Evolutionary conservation across 2,888 invertebrate species (phyloP).

Genomic region (Heliconius charithonia): DNA sequence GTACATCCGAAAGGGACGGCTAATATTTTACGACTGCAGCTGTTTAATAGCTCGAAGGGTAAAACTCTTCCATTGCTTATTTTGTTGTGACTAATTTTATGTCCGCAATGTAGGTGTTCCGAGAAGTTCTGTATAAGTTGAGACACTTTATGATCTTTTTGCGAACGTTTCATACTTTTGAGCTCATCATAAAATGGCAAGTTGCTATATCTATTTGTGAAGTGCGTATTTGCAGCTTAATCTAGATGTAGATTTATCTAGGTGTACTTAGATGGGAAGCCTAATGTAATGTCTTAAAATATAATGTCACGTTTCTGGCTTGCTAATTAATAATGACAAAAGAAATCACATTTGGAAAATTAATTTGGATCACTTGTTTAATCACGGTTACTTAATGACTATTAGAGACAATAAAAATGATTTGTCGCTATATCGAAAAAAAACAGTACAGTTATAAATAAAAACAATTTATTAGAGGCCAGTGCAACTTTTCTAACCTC

Average conservation of each 20-base stretch:
- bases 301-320: no score
- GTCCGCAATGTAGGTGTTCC: slow-evolving; percentile 60
- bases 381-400: no score
- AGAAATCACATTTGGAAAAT: no score
- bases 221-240: neutral
- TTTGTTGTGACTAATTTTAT: slow-evolving; percentile 80
- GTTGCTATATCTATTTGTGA: slow-evolving; percentile 7
- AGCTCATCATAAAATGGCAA: slow-evolving; percentile 8
- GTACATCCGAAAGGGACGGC: slow-evolving; percentile 55
- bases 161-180: slow-evolving; percentile 34
- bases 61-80: slow-evolving; percentile 76
- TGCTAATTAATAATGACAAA: no score
- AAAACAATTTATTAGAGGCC: no score
- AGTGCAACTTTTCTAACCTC: no score
- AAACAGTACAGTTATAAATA: no score
- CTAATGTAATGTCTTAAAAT: neutral
- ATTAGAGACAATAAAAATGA: no score
- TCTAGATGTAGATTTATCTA: neutral
- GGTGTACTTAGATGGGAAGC: neutral
- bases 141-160: slow-evolving; percentile 52
- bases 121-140: slow-evolving; percentile 56
- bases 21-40: slow-evolving; percentile 70
- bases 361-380: no score
- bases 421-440: no score
- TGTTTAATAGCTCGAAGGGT: slow-evolving; percentile 71